These are phyloP conservation scores for Nanger granti DNA, from an alignment of 2,113 vertebrate species.

Conservation along the genomic window DNA sequence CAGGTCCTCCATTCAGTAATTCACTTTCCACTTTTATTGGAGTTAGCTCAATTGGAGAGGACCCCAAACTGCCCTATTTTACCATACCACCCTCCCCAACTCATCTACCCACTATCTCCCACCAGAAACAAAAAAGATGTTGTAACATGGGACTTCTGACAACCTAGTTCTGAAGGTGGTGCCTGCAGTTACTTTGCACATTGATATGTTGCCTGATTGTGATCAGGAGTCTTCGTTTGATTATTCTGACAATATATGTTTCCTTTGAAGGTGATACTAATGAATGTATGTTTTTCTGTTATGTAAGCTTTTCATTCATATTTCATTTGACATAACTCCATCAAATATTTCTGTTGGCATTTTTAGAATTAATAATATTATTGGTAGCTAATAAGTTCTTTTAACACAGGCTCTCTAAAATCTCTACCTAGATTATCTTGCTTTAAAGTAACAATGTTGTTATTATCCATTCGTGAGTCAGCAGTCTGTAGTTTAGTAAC, in stretches of 20 bases:
- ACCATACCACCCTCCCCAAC: not conserved
- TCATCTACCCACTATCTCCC: not conserved
- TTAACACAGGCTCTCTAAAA: not conserved
- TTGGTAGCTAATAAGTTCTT: not conserved
- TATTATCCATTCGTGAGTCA: not conserved
- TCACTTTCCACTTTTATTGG: not conserved
- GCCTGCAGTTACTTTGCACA: not conserved
- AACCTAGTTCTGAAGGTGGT: not conserved
- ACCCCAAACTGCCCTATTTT: not conserved
- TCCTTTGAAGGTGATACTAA: not conserved
- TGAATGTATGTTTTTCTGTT: not conserved
- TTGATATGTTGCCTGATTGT: not conserved
- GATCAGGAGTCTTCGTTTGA: not conserved
- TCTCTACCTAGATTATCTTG: not conserved
- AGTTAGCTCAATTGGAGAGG: not conserved
- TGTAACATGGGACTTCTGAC: not conserved
- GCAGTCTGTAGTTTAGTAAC: not conserved
- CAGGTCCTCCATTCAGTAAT: not conserved
- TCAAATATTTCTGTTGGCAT: not conserved
- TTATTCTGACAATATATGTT: not conserved
- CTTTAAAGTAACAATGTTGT: not conserved
- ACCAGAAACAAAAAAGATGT: not conserved
- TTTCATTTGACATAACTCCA: not conserved
- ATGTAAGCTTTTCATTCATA: not conserved
- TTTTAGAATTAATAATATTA: slow-evolving; percentile 11